Base-by-base conservation (phyloP, 2,888 invertebrate species). In the Falcaria lacertinaria region DNA sequence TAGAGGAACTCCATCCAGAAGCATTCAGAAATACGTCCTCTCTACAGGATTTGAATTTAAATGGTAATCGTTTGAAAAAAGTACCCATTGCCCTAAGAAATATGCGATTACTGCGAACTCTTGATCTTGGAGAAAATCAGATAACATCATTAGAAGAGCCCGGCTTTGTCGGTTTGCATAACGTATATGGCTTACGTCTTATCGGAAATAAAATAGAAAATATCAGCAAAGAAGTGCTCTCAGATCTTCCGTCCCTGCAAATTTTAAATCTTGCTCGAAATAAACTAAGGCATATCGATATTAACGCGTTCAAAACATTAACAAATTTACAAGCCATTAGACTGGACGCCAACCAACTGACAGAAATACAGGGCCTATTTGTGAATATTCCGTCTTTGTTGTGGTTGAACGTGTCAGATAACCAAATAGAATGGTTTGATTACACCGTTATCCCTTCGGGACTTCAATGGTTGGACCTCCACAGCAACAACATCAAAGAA, bases 361-460 rank as follows among this genome's bases (percentile, higher is more conserved):
- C 92, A 43, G 94, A 96, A 77, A 93, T 97, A 54, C 94, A 94
- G 71, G 95, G 95, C 33, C 89, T 97, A 52, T 97, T 97, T 77
- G 92, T 93, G 59, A 94, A 96, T 77, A 93, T 96, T 72, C 93
- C 94, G 8, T 94, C 94, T 63, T 86, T 97, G 57, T 90, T 96
- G 68, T 97, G 96, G 96, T 87, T 97, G 42, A 97, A 97, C 85
- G 94, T 97, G 68, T 96, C 96, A 54, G 96, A 96, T 88, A 97
- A 97, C 90, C 93, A 93, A 76, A 91, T 97, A 69, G 93, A 94
- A 72, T 94, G 94, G 91, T 97, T 97, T 83, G 97, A 97, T 85
- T 97, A 96, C 78, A 92, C 94, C 17, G 91, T 95, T 57, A 93
- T 97, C 52, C 97, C 97, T 11, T 89, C 91, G 61, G 93, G 94